A percentile compares a stretch with the other conserved stretches of the same genome.
Conservation (phyloP, 2,113 vertebrate genomes). For the Enhydra lutris region DNA sequence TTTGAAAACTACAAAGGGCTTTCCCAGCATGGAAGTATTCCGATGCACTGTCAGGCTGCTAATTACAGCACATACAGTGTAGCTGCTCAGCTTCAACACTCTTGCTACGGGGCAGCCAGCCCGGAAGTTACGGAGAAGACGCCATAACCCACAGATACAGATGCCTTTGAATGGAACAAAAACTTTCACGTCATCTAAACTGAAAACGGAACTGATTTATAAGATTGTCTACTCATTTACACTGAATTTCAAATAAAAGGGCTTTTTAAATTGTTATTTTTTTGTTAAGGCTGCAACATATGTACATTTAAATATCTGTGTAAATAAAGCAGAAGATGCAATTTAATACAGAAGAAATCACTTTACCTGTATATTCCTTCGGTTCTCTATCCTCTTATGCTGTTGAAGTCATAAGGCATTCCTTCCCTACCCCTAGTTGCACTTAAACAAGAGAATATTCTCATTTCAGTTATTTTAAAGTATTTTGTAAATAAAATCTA, state of each 20-base stretch:
- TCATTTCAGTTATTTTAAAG: not conserved
- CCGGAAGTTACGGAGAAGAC: not conserved
- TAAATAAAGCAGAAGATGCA: not conserved
- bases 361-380: not conserved
- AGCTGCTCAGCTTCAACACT: not conserved
- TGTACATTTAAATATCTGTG: not conserved
- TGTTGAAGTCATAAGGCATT: not conserved
- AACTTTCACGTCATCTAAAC: not conserved
- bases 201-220: not conserved
- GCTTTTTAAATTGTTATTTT: not conserved
- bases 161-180: constrained; percentile 1
- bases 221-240: not conserved
- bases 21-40: not conserved
- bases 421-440: not conserved
- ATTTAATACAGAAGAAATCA: constrained; percentile 15
- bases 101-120: not conserved
- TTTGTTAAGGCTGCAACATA: not conserved
- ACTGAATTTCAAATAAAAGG: constrained; percentile 19
- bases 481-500: not conserved
- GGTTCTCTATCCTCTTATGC: not conserved
- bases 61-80: not conserved
- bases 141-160: not conserved
- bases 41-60: not conserved
- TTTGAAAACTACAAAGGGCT: not conserved
- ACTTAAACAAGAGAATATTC: not conserved